Evolutionary conservation across 2,113 vertebrate genomes (phyloP), one percentile per base, ranked within the genome.

Genomic region (Zosterops borbonicus): DNA sequence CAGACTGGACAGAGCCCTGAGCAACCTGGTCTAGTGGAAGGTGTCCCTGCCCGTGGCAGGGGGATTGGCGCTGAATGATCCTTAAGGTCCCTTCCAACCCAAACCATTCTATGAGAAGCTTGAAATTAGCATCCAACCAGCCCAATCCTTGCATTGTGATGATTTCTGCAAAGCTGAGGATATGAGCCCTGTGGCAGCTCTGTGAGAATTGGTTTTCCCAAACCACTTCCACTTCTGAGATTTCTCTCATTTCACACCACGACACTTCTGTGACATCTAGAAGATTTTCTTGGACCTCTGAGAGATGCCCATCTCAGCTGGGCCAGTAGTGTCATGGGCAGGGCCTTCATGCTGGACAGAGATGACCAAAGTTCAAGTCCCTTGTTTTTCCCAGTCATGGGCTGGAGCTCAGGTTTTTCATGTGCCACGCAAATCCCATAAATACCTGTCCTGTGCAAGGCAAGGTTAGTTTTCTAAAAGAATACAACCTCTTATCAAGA

Each of bases 181-280:
- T 74, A 59, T 5, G 10, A 83, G 25, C 27, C n/a, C 76, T 37
- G 12, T 11, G 42, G 41, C 59, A 77, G 18, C 39, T 56, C 35
- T 53, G 63, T 42, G 41, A 70, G 67, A 88, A 87, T 9, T 39
- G 25, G 15, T 46, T 86, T 89, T 94, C 73, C 80, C 56, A 95
- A 94, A 84, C 77, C 41, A 84, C 87, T 94, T 94, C 74, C 53
- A 71, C 41, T 73, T 89, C 56, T 47, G n/a, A 70, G 24, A 92
- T 74, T 73, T 88, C 60, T 75, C 33, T 75, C 3, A 1, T 63
- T 83, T 83, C 60, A 56, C 28, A 87, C 10, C 13, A 68, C 47
- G 41, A 80, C 13, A 44, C n/a, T 59, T 55, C 47, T 49, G 29
- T 16, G 8, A 84, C 31, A 55, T 81, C 33, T 41, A 49, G 24